Conservation (phyloP, 2,113 vertebrate genomes). For the Saccopteryx leptura region DNA sequence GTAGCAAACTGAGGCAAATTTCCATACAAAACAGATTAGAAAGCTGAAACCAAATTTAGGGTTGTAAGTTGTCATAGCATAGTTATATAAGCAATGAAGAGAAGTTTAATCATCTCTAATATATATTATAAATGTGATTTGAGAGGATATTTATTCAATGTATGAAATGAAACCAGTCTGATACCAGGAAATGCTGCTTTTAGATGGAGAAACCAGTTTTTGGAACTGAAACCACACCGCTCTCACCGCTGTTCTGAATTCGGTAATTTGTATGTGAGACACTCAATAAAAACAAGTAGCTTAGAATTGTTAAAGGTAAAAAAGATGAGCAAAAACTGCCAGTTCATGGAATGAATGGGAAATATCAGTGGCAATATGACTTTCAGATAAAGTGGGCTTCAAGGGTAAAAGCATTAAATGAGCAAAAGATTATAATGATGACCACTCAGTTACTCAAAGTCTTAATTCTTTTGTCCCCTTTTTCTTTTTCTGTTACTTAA, state of each 20-base stretch:
- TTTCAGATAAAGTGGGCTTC: constrained; percentile 1
- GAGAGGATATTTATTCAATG: not conserved
- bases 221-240: not conserved
- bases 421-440: not conserved
- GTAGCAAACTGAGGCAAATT: not conserved
- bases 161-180: not conserved
- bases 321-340: not conserved
- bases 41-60: not conserved
- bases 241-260: not conserved
- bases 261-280: not conserved
- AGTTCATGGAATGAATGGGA: not conserved
- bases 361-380: not conserved
- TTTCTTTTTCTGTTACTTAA: not conserved
- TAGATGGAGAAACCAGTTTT: not conserved
- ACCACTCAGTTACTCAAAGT: not conserved
- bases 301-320: not conserved
- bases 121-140: not conserved
- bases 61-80: not conserved
- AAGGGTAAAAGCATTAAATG: not conserved
- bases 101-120: not conserved
- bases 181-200: not conserved
- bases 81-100: not conserved
- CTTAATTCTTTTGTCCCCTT: not conserved
- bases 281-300: not conserved
- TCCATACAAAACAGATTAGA: not conserved